phyloP scores from a whole-genome alignment of 2,797 vertebrate species.

The Setipinna tenuifilis region DNA sequence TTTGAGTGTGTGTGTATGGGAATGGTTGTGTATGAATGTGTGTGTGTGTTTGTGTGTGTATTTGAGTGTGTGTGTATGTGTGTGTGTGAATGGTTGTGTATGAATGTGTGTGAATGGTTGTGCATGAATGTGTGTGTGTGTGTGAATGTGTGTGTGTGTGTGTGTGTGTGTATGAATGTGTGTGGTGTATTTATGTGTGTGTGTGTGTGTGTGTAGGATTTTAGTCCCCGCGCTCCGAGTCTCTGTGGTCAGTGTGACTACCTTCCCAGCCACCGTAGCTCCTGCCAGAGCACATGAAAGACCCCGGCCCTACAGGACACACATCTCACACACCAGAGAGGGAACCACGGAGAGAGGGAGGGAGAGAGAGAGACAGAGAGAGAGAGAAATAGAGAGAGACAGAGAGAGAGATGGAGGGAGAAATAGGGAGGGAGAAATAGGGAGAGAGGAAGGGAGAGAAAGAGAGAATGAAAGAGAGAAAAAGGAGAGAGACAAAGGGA shows the following conservation, averaged over 20 bases:
- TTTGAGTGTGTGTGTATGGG: neutral
- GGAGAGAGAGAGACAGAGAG: too few relatives aligned
- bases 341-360: too few relatives aligned
- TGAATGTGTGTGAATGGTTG: too few relatives aligned
- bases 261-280: neutral
- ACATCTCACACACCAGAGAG: neutral
- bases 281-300: neutral
- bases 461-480: neutral
- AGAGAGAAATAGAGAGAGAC: neutral
- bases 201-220: neutral
- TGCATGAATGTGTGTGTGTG: too few relatives aligned
- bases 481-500: neutral
- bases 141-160: too few relatives aligned
- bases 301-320: neutral
- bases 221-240: neutral
- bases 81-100: too few relatives aligned
- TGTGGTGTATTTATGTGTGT: neutral
- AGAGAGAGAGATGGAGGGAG: neutral
- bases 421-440: neutral
- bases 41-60: too few relatives aligned
- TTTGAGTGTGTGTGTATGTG: too few relatives aligned
- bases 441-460: neutral
- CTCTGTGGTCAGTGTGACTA: neutral
- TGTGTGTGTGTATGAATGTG: too few relatives aligned
- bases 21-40: too few relatives aligned